These are phyloP conservation scores for Actias luna DNA, from an alignment of 2,888 invertebrate genomes.

Conservation along the genomic window DNA sequence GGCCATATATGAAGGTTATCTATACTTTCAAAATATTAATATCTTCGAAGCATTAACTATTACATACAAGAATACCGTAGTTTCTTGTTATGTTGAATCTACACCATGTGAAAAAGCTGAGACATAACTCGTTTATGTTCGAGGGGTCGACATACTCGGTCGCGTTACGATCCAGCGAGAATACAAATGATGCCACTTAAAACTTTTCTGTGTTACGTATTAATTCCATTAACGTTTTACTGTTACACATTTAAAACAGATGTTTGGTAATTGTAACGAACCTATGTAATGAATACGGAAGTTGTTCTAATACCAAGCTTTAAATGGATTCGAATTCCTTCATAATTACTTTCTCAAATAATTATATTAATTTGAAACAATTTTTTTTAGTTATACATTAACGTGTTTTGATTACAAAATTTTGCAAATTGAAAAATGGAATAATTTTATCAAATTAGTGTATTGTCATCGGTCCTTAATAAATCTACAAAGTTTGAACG, in stretches of 20 bases:
- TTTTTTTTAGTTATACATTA: too few relatives aligned
- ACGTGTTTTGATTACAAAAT: too few relatives aligned
- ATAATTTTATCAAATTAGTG: too few relatives aligned
- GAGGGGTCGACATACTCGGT: slow-evolving; percentile 43
- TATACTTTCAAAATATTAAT: too few relatives aligned
- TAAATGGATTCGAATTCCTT: background rate
- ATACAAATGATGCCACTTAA: slow-evolving; percentile 74
- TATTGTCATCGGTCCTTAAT: too few relatives aligned
- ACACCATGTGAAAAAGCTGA: background rate
- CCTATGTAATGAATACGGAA: slow-evolving; percentile 9
- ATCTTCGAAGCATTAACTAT: too few relatives aligned
- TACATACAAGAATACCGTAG: too few relatives aligned
- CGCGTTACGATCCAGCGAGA: slow-evolving; percentile 53
- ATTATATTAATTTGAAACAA: background rate
- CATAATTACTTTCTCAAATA: background rate
- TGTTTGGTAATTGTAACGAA: slow-evolving; percentile 20
- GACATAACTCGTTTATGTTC: slow-evolving; percentile 18
- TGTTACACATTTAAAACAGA: slow-evolving; percentile 63
- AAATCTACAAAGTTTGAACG: too few relatives aligned
- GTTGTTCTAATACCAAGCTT: background rate
- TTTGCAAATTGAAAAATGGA: too few relatives aligned
- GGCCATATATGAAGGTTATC: too few relatives aligned
- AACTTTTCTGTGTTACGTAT: slow-evolving; percentile 73
- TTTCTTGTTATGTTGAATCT: background rate
- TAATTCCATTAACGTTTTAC: slow-evolving; percentile 73